Evolutionary conservation across 1,140 invertebrate species (phyloP), one percentile per base, ranked within the genome.

Genomic region (Ceratina japonica): DNA sequence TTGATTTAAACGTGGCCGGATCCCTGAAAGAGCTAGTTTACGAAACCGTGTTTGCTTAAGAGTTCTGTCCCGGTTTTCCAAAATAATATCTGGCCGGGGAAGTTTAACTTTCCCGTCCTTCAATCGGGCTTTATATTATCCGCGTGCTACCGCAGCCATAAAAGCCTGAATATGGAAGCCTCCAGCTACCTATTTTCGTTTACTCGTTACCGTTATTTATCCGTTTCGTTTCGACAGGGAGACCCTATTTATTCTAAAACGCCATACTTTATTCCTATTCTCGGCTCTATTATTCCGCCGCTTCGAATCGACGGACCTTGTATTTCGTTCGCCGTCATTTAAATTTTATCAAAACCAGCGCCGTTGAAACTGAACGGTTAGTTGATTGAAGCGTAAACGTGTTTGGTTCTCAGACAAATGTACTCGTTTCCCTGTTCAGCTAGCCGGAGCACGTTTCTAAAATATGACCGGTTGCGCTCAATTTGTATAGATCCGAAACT

Each of bases 401-500:
- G n/a, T 73, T 31, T 15, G 10, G 51, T 44, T 2, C 51, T 15
- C 16, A 2, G 10, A 44, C 51, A 65, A 65, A 75, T 69, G 12
- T 8, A 61, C 22, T 5, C 37, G 37, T 24, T 68, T 69, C 24
- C 22, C 44, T 20, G 18, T 27, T 49, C 27, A 31, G 44, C 15
- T 1, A 49, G 44, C 22, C 37, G 7, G 18, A 16, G n/a, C 65
- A 59, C 24, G 74, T 69, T 49, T 69, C 56, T 76, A 69, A 69
- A 49, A 76, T 59, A 69, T 51, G 37, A 69, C 54, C 74, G 37
- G 49, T 59, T 59, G n/a, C 54, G 18, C n/a, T 58, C 27, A 76
- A 69, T 76, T 69, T 66, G 74, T 58, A 59, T 59, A 69, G 74
- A 76, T 61, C 12, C 44, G 44, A 68, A 69, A 76, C 65, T 69